Evolutionary conservation across 2,113 vertebrate genomes (phyloP).

Genomic region (Clarias batrachus): DNA sequence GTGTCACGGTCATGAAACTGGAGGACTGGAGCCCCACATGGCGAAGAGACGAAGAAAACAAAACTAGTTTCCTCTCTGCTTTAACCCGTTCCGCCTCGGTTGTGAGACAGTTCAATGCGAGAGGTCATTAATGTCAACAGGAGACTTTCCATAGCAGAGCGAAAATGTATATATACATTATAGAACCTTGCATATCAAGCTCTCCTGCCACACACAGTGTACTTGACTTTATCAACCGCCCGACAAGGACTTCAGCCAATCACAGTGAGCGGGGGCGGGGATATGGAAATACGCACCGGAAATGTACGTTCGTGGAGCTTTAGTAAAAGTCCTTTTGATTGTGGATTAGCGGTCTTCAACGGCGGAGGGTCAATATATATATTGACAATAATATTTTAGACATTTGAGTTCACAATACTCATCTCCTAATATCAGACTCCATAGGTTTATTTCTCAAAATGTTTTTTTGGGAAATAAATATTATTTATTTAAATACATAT

Average conservation of each 20-base stretch:
- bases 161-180: background rate
- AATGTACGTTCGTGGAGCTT: background rate
- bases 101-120: background rate
- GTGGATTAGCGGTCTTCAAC: background rate
- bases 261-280: slow-evolving; percentile 19
- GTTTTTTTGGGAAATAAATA: background rate
- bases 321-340: slow-evolving; percentile 26
- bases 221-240: background rate
- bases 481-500: too few species aligned
- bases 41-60: background rate
- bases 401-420: too few species aligned
- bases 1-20: slow-evolving; percentile 4
- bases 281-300: background rate
- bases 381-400: too few species aligned
- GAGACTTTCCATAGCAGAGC: background rate
- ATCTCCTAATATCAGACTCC: background rate
- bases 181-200: too few species aligned
- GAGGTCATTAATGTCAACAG: background rate
- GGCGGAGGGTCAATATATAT: too few species aligned
- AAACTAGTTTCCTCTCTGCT: background rate
- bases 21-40: slow-evolving; percentile 8
- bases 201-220: accelerated
- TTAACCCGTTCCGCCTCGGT: background rate
- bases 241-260: slow-evolving; percentile 14
- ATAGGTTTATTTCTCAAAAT: background rate